Evolutionary conservation across 2,113 vertebrate genomes (phyloP).

Genomic region (Lichenostomus cassidix): DNA sequence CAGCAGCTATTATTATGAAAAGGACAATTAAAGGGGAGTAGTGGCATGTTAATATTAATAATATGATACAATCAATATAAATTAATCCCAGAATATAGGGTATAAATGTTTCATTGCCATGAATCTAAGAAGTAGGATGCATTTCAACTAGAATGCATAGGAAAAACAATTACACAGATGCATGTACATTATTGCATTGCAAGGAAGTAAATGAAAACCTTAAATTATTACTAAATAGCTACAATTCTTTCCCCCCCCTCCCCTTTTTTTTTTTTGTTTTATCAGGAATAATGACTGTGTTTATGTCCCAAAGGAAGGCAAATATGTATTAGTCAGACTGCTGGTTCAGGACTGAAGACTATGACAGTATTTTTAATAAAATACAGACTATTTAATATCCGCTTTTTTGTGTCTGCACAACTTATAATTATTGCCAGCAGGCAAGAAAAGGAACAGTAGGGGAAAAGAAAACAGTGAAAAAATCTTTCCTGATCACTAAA

Average conservation of each 20-base stretch:
- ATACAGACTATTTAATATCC: slow-evolving; percentile 75
- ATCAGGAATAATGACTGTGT: slow-evolving; percentile 62
- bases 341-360: slow-evolving; percentile 57
- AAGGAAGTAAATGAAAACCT: slow-evolving; percentile 49
- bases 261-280: background rate
- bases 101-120: slow-evolving; percentile 38
- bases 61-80: background rate
- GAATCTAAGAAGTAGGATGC: background rate
- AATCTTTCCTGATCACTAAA: slow-evolving; percentile 34
- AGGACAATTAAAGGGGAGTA: slow-evolving; percentile 26
- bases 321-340: slow-evolving; percentile 67
- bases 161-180: slow-evolving; percentile 54
- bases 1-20: background rate
- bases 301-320: slow-evolving; percentile 62
- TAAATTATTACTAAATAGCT: slow-evolving; percentile 55
- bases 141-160: slow-evolving; percentile 7
- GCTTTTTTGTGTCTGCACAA: slow-evolving; percentile 61
- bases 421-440: slow-evolving; percentile 73
- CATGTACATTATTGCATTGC: slow-evolving; percentile 15
- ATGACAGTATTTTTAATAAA: slow-evolving; percentile 76
- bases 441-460: background rate
- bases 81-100: slow-evolving; percentile 11
- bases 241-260: background rate
- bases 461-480: slow-evolving; percentile 11
- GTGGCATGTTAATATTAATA: slow-evolving; percentile 8